A percentile compares a stretch with the other conserved stretches of the same genome.
Evolutionary conservation across 2,797 vertebrate species (phyloP).

Genomic region (Phrynocephalus vlangalii): DNA sequence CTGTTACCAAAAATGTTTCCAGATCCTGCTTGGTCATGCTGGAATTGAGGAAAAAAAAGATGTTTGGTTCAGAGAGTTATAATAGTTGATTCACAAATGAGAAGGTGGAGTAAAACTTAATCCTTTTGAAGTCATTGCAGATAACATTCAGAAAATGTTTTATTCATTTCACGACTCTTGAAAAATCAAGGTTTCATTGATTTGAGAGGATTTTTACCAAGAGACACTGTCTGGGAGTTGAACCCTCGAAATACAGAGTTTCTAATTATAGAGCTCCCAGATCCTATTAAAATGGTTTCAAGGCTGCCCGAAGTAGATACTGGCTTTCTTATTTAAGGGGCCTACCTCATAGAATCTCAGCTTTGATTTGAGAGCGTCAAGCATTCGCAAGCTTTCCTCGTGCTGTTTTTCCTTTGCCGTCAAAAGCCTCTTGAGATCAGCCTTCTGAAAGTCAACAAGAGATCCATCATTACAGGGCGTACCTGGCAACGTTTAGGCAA

Average conservation of each 20-base stretch:
- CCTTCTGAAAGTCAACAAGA: constrained; percentile 81
- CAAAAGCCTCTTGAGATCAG: constrained; percentile 87
- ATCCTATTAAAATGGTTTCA: background rate
- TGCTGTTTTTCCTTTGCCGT: constrained; percentile 85
- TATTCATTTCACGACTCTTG: background rate
- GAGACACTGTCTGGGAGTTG: background rate
- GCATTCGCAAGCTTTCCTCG: constrained; percentile 86
- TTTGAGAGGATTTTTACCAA: background rate
- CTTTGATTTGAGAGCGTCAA: constrained; percentile 91
- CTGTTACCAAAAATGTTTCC: constrained; percentile 71
- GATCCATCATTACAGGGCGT: background rate
- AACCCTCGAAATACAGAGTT: too few species aligned
- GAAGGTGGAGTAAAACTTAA: background rate
- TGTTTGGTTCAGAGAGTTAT: constrained; percentile 43
- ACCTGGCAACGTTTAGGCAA: too few species aligned
- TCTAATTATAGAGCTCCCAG: background rate
- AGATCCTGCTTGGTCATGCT: constrained; percentile 72
- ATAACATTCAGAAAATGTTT: background rate
- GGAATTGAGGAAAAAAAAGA: constrained; percentile 52
- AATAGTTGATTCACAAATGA: background rate
- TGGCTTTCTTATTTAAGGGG: background rate
- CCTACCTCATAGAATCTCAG: constrained; percentile 88
- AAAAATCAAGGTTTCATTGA: background rate
- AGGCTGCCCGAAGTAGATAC: background rate
- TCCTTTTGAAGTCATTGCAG: background rate